phyloP scores from a whole-genome alignment of 2,113 vertebrate genomes.

The Garra rufa region DNA sequence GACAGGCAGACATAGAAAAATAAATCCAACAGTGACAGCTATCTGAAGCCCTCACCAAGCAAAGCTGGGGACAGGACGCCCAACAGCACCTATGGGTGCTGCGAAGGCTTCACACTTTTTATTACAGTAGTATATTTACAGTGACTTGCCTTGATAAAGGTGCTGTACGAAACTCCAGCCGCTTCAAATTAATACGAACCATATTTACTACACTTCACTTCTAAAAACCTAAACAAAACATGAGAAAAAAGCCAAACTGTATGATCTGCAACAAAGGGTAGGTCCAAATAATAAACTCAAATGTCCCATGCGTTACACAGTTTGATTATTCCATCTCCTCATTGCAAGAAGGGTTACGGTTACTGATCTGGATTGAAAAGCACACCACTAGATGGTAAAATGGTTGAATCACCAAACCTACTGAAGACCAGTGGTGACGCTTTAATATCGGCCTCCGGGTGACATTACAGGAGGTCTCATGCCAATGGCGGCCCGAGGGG shows the following conservation, averaged over 20 bases:
- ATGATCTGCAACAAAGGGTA: constrained; percentile 85
- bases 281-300: constrained; percentile 59
- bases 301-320: constrained; percentile 80
- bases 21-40: constrained; percentile 54
- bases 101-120: constrained; percentile 91
- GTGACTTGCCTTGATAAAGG: constrained; percentile 96
- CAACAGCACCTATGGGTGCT: constrained; percentile 97
- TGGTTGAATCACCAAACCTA: constrained; percentile 99
- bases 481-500: constrained; percentile 92
- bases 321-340: constrained; percentile 73
- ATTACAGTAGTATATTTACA: constrained; percentile 85
- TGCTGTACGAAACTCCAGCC: constrained; percentile 89
- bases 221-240: constrained; percentile 99
- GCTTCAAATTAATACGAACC: constrained; percentile 99
- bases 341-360: constrained; percentile 82
- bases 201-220: constrained; percentile 98
- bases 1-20: constrained; percentile 44
- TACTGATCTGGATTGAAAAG: constrained; percentile 86
- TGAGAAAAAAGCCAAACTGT: constrained; percentile 92
- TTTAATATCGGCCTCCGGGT: constrained; percentile 98
- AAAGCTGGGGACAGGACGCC: constrained; percentile 96
- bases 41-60: constrained; percentile 97
- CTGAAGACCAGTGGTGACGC: constrained; percentile 79
- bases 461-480: constrained; percentile 99
- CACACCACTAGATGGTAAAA: constrained; percentile 87